Conservation (phyloP, 2,888 invertebrate species). For the Cheilosia vulpina region DNA sequence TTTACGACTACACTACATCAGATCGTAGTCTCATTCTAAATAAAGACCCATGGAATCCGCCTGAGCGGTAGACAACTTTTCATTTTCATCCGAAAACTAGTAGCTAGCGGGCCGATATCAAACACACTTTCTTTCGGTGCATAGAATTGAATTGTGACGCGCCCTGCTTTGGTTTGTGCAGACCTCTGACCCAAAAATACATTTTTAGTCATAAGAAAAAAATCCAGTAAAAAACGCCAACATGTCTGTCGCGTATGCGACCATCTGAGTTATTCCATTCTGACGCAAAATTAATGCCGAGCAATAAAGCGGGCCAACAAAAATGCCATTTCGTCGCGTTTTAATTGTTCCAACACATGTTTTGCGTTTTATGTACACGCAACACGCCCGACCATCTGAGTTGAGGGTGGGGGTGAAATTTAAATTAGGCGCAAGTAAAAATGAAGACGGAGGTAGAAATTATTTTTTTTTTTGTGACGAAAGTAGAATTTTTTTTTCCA, state of each 20-base stretch:
- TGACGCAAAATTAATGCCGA: constrained; percentile 26
- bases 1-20: neutral
- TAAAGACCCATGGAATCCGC: neutral
- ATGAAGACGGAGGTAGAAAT: too few relatives aligned
- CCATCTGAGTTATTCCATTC: constrained; percentile 35
- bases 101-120: too few relatives aligned
- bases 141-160: too few relatives aligned
- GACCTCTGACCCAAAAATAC: too few relatives aligned
- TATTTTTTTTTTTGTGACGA: too few relatives aligned
- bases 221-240: neutral
- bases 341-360: constrained; percentile 29
- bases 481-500: too few relatives aligned
- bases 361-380: constrained; percentile 6
- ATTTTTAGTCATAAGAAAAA: neutral
- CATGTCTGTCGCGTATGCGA: constrained; percentile 41
- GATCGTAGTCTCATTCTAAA: neutral
- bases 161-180: too few relatives aligned
- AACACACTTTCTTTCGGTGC: too few relatives aligned
- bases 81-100: too few relatives aligned
- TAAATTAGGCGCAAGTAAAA: neutral
- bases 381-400: too few relatives aligned
- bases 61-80: too few relatives aligned
- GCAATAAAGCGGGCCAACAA: constrained; percentile 8
- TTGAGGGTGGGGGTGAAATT: neutral
- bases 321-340: neutral